Conservation (phyloP, 2,113 vertebrate genomes). For the Phylloscopus whistleri region DNA sequence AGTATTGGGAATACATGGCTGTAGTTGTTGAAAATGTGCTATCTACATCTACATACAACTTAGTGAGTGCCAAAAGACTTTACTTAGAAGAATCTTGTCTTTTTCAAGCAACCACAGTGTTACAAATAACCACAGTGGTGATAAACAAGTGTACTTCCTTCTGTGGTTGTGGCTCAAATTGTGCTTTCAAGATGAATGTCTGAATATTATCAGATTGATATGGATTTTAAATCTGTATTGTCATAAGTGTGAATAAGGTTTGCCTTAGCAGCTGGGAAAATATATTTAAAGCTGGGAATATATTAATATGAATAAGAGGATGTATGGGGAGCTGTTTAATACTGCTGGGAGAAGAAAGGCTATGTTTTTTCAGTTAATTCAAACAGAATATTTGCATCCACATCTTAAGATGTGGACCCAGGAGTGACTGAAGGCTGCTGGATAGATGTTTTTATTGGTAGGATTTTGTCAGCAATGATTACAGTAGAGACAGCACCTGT, state of each 20-base stretch:
- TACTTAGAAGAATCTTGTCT: not conserved
- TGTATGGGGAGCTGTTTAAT: not conserved
- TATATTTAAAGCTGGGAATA: not conserved
- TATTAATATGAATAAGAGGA: not conserved
- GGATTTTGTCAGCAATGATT: not conserved
- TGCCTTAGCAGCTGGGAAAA: not conserved
- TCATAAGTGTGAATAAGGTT: not conserved
- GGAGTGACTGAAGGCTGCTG: not conserved
- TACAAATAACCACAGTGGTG: not conserved
- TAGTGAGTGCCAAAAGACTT: not conserved
- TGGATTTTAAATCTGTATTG: not conserved
- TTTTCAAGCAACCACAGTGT: not conserved
- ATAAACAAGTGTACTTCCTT: not conserved
- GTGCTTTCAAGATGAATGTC: not conserved
- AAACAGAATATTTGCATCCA: not conserved
- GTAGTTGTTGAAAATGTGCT: slow-evolving; percentile 1
- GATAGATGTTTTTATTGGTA: not conserved
- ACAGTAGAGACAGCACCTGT: not conserved
- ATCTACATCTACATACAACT: not conserved
- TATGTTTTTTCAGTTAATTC: not conserved
- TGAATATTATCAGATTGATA: not conserved
- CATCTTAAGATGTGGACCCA: not conserved
- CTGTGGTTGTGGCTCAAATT: not conserved
- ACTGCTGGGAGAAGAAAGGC: not conserved
- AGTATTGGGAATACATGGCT: slow-evolving; percentile 36